Percentiles rank a stretch among this genome's conserved stretches.
These are phyloP conservation scores for Phengaris alcon DNA, from an alignment of 2,888 invertebrate genomes.

Conservation along the genomic window DNA sequence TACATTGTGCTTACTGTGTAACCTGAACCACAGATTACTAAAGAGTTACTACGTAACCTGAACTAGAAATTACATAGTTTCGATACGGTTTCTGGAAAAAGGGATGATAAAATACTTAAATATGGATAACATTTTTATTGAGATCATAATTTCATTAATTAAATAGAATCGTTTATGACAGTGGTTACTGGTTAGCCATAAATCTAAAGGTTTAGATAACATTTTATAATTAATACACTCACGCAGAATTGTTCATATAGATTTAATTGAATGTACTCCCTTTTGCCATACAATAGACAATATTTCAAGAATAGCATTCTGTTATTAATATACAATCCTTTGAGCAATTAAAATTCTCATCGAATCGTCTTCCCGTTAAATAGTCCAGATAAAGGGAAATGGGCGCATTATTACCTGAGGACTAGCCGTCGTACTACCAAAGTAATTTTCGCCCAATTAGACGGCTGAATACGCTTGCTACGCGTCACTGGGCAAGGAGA, in stretches of 20 bases:
- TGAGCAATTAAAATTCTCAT: slow-evolving; percentile 18
- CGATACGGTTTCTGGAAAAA: background rate
- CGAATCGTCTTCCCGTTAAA: slow-evolving; percentile 6
- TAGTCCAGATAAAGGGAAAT: slow-evolving; percentile 35
- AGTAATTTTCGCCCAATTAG: slow-evolving; percentile 70
- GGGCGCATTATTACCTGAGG: slow-evolving; percentile 40
- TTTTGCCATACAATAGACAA: background rate
- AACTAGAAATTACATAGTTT: background rate
- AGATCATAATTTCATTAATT: background rate
- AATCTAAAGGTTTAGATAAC: too few relatives aligned
- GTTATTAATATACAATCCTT: background rate
- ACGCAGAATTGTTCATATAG: too few relatives aligned
- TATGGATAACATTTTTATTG: background rate
- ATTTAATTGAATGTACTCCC: too few relatives aligned
- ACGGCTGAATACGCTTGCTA: slow-evolving; percentile 54
- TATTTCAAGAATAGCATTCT: background rate
- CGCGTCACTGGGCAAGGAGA: slow-evolving; percentile 61
- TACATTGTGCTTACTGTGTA: slow-evolving; percentile 2
- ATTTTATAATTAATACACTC: too few relatives aligned
- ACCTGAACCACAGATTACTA: background rate
- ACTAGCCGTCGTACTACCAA: slow-evolving; percentile 48
- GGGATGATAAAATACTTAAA: background rate
- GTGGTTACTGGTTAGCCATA: too few relatives aligned
- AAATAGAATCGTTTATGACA: background rate
- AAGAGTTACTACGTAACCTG: too few relatives aligned